phyloP scores from a whole-genome alignment of 2,113 vertebrate species.

The Jacana jacana region DNA sequence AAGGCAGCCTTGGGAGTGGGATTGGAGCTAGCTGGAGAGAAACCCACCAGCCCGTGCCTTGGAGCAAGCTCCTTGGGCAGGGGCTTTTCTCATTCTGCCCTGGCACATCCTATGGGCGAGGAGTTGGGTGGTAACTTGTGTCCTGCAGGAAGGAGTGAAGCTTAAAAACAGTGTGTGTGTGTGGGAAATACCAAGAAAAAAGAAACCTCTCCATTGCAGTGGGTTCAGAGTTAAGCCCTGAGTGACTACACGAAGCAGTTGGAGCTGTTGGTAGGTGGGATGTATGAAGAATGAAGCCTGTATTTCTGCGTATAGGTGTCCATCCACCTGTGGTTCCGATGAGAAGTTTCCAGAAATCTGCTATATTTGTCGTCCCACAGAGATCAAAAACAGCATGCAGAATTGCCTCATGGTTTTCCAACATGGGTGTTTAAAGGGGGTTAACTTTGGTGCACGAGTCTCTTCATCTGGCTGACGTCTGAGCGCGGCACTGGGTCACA shows the following conservation, averaged over 20 bases:
- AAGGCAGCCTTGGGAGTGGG: accelerated
- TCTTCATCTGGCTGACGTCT: neutral
- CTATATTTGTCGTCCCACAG: neutral
- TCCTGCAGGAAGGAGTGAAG: neutral
- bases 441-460: no score
- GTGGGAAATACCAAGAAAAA: neutral
- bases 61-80: neutral
- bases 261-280: neutral
- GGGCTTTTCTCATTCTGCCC: neutral
- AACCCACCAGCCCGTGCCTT: neutral
- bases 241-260: neutral
- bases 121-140: neutral
- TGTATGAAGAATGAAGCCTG: neutral
- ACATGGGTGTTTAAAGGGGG: accelerated
- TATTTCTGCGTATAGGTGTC: neutral
- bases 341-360: neutral
- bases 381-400: neutral
- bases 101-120: neutral
- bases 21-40: neutral
- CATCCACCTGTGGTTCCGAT: accelerated
- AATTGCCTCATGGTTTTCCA: neutral
- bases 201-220: neutral
- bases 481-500: neutral
- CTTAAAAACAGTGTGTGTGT: no score
- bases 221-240: no score